phyloP scores from a whole-genome alignment of 2,113 vertebrate species.

The Mungos mungo region DNA sequence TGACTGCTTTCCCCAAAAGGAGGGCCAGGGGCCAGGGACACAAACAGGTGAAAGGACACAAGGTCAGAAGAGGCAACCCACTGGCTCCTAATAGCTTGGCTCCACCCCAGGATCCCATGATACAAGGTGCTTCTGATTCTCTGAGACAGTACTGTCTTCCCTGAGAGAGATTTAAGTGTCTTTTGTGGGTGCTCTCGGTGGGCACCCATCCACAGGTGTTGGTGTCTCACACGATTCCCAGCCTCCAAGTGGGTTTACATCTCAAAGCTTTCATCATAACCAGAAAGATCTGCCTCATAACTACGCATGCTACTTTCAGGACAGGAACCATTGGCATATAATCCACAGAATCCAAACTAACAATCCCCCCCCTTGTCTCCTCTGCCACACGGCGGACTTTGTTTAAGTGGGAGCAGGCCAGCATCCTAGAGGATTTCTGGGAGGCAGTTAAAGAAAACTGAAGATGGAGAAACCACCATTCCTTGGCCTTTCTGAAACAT shows the following conservation, averaged over 20 bases:
- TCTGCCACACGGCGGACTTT: background rate
- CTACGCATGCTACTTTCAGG: background rate
- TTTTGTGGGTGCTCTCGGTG: background rate
- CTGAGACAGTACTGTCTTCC: background rate
- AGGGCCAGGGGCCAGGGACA: background rate
- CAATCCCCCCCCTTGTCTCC: background rate
- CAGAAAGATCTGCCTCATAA: background rate
- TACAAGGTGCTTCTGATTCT: background rate
- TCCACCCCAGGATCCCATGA: background rate
- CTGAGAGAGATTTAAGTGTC: background rate
- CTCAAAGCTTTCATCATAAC: background rate
- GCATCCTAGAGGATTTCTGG: background rate
- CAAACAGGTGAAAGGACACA: background rate
- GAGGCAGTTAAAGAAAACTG: background rate
- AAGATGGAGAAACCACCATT: background rate
- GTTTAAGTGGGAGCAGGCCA: background rate
- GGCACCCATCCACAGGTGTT: no score
- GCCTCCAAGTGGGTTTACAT: background rate
- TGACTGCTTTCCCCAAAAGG: background rate
- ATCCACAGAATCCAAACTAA: background rate
- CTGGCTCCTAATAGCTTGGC: background rate
- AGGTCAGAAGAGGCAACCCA: background rate
- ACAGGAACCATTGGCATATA: background rate
- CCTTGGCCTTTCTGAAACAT: background rate
- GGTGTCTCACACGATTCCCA: background rate